These are phyloP conservation scores for Myrmecobius fasciatus DNA, from an alignment of 2,113 vertebrate genomes.

Conservation along the genomic window DNA sequence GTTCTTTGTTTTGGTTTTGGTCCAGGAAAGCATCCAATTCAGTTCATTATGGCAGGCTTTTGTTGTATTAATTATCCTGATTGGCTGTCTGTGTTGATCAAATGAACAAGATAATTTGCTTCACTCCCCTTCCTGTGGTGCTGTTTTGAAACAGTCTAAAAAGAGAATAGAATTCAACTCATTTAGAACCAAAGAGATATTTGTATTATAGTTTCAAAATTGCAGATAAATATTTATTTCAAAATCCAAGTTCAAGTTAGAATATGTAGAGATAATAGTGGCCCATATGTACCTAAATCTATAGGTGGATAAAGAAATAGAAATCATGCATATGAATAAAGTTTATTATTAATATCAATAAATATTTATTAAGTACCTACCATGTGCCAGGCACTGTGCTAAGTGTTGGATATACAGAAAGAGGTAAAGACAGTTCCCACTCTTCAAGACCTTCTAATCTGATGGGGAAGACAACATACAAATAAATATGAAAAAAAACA, in stretches of 20 bases:
- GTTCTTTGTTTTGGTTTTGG: neutral
- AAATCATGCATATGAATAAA: neutral
- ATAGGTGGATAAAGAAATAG: neutral
- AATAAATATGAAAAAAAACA: neutral
- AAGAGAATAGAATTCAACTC: neutral
- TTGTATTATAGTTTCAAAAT: neutral
- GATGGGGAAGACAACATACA: neutral
- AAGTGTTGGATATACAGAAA: neutral
- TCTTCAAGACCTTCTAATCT: neutral
- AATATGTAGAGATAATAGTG: neutral
- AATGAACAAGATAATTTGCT: constrained; percentile 36
- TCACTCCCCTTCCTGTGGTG: constrained; percentile 7
- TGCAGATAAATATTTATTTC: neutral
- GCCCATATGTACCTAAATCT: neutral
- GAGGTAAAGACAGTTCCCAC: neutral
- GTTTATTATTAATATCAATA: neutral
- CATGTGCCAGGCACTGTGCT: neutral
- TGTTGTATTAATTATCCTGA: constrained; percentile 32
- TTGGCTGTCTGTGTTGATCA: constrained; percentile 5
- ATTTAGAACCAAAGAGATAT: constrained; percentile 21
- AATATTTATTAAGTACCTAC: neutral
- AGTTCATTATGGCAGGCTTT: constrained; percentile 15
- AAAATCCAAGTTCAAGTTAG: neutral
- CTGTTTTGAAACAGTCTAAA: neutral
- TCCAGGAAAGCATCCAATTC: neutral